These are phyloP conservation scores for Pristionchus fissidentatus DNA, from an alignment of 2,888 invertebrate genomes.

Conservation along the genomic window DNA sequence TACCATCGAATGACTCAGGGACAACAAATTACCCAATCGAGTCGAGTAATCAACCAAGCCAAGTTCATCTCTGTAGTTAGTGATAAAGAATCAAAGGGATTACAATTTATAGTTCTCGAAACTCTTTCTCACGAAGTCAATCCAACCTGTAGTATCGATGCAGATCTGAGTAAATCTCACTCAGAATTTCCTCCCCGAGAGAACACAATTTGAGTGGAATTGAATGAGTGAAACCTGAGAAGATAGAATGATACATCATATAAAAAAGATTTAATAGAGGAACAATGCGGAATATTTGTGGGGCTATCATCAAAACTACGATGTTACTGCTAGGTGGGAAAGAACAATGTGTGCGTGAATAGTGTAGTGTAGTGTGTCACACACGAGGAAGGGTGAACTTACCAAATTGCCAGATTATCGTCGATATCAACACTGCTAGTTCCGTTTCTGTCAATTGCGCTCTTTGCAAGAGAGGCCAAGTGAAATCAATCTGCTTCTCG, in stretches of 20 bases:
- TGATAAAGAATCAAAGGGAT: no score
- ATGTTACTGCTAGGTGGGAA: no score
- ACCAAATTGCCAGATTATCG: constrained; percentile 28
- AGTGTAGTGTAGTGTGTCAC: no score
- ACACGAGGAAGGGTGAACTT: no score
- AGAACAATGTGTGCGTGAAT: no score
- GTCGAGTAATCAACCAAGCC: constrained; percentile 2
- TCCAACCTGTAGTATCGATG: constrained; percentile 44
- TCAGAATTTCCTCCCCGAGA: constrained; percentile 9
- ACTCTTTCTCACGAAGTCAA: no score
- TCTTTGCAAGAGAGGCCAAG: background rate
- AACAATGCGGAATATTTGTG: background rate
- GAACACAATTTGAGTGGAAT: background rate
- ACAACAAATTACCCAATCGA: constrained; percentile 19
- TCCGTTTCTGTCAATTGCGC: constrained; percentile 1
- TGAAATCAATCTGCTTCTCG: background rate
- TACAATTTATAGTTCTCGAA: no score
- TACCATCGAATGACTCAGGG: background rate
- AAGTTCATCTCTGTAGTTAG: constrained; percentile 10
- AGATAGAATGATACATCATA: no score
- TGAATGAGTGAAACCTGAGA: background rate
- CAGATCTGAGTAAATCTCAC: constrained; percentile 11
- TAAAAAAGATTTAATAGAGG: background rate
- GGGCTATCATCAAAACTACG: background rate
- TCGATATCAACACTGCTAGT: background rate